Conservation (phyloP, 2,797 vertebrate genomes). For the Onychomys leucogaster region DNA sequence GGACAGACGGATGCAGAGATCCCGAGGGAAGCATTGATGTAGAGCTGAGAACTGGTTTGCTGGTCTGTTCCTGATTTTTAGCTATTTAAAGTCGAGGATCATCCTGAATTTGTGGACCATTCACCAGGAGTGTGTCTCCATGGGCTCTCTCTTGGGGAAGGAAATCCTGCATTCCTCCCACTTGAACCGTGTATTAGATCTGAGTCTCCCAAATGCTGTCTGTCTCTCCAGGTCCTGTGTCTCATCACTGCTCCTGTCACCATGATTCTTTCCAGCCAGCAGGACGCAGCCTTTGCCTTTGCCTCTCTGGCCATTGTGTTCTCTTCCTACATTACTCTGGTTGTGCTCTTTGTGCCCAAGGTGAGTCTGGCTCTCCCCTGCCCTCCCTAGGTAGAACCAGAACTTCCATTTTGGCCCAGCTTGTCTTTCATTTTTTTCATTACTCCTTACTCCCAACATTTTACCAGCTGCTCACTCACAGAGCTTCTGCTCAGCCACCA, state of each 20-base stretch:
- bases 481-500: background rate
- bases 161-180: background rate
- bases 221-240: slow-evolving; percentile 92
- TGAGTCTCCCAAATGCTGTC: background rate
- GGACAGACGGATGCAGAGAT: background rate
- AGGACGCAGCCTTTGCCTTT: slow-evolving; percentile 97
- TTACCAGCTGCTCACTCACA: background rate
- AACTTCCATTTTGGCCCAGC: background rate
- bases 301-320: slow-evolving; percentile 95
- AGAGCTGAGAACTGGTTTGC: background rate
- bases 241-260: slow-evolving; percentile 98
- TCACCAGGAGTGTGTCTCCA: background rate
- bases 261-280: slow-evolving; percentile 98
- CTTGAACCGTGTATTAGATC: background rate
- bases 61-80: background rate
- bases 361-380: slow-evolving; percentile 79
- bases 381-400: background rate
- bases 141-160: background rate
- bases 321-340: slow-evolving; percentile 97
- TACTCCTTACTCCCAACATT: background rate
- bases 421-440: background rate
- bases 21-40: background rate
- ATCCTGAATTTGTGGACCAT: background rate
- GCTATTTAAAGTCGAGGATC: background rate
- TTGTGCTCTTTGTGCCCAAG: slow-evolving; percentile 98